phyloP scores from a whole-genome alignment of 2,113 vertebrate species.

The Elanoides forficatus region DNA sequence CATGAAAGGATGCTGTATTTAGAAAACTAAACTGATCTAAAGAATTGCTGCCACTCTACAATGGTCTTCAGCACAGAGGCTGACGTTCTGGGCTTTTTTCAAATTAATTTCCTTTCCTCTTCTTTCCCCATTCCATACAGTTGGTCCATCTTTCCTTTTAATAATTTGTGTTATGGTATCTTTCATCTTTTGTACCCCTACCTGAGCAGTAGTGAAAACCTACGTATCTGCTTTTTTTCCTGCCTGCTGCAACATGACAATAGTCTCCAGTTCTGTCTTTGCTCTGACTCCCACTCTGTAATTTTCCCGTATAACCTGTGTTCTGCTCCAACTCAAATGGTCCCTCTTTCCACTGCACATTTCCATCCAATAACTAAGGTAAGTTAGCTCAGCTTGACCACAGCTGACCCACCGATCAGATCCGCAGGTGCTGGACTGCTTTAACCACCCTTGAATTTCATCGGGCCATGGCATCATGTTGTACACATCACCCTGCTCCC shows the following conservation, averaged over 20 bases:
- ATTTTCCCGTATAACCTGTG: not conserved
- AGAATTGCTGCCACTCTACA: not conserved
- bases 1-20: not conserved
- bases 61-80: not conserved
- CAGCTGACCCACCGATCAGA: not conserved
- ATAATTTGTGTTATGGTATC: not conserved
- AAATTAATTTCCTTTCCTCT: not conserved
- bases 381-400: not conserved
- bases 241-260: not conserved
- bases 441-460: not conserved
- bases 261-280: not conserved
- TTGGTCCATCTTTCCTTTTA: not conserved
- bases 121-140: not conserved
- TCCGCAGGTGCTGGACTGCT: not conserved
- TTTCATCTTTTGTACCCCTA: not conserved
- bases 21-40: not conserved
- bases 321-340: not conserved
- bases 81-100: not conserved
- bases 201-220: not conserved
- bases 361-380: not conserved
- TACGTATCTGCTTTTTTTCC: not conserved
- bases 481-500: not conserved
- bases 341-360: not conserved
- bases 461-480: accelerated
- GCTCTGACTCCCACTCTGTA: not conserved